Base-by-base conservation (phyloP, 1,140 invertebrate genomes). In the Amyelois transitella region DNA sequence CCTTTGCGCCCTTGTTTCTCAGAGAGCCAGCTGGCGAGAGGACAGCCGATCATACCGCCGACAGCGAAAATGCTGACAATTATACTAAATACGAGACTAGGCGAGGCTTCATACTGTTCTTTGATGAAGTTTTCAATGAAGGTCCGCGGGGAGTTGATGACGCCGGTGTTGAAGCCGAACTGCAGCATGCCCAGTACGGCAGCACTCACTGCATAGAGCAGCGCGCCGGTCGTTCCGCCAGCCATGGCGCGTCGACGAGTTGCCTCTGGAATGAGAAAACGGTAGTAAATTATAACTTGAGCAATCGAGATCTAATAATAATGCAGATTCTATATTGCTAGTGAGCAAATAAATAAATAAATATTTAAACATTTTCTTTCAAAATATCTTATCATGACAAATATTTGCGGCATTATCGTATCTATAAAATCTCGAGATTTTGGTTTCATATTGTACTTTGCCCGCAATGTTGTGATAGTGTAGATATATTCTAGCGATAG, bases 91-190 rank as follows among this genome's bases (percentile, higher is more conserved):
- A 98, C 85, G 61, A 93, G 91, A 60, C 94, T 91, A 58, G 96
- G 91, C 60, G 91, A 89, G 18, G 75, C 72, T 7, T 73, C 51
- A 83, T 97, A 96, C 43, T 96, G 94, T 72, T 94, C 92, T 73
- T 94, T 94, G 90, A 99, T 98, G 85, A 98, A 99, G 62, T 94
- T 93, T 84, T 98, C 95, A 68, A 99, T 98, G 82, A 96, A 95
- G 90, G 90, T 90, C 90, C 97, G 94, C 38, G 98, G 98, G 55
- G 97, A 95, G 90, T 99, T 99, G 79, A 99, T 98, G 56, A 99
- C 98, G 64, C 98, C 98, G 7, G 97, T 99, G 86, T 99, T 99
- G 91, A 98, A 99, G 64, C 98, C 98, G 88, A 99, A 99, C 88
- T 99, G 98, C 72, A 99, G 92, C 94, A 99, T 99, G 17, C 98